Conservation (phyloP, 2,797 vertebrate genomes). For the Notamacropus eugenii region DNA sequence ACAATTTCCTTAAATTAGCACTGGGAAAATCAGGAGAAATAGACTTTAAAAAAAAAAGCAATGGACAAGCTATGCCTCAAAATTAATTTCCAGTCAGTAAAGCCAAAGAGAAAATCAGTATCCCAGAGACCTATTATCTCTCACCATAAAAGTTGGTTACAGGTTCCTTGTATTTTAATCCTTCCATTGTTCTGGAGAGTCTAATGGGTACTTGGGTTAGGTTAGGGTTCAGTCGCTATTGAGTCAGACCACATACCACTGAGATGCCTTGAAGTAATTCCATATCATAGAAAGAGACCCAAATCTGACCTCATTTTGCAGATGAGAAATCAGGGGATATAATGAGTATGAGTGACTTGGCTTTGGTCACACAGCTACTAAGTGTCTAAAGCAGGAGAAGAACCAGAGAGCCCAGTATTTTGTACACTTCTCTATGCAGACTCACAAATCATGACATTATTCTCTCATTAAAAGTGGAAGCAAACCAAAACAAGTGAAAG, state of each 20-base stretch:
- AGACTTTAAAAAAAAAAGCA: background rate
- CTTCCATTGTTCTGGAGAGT: background rate
- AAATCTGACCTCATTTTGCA: background rate
- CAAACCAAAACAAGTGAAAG: background rate
- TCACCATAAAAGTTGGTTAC: background rate
- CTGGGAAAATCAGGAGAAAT: background rate
- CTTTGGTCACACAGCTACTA: background rate
- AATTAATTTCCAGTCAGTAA: background rate
- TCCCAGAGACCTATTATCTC: background rate
- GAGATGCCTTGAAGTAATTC: conserved; percentile 21
- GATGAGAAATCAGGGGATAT: background rate
- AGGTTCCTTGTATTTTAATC: background rate
- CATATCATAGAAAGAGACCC: conserved; percentile 5
- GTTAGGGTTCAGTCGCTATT: background rate
- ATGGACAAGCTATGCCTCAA: background rate
- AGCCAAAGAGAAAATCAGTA: background rate
- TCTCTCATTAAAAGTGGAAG: background rate
- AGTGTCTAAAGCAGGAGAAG: background rate
- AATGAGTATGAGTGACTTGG: background rate
- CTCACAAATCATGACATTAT: background rate
- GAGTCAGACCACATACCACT: background rate
- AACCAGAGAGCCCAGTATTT: background rate
- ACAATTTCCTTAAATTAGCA: background rate
- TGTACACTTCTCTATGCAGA: background rate
- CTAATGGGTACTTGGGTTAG: background rate